Percentiles rank a stretch among this genome's conserved stretches.
Evolutionary conservation across 2,888 invertebrate genomes (phyloP).

Genomic region (Xanthia icteritia): DNA sequence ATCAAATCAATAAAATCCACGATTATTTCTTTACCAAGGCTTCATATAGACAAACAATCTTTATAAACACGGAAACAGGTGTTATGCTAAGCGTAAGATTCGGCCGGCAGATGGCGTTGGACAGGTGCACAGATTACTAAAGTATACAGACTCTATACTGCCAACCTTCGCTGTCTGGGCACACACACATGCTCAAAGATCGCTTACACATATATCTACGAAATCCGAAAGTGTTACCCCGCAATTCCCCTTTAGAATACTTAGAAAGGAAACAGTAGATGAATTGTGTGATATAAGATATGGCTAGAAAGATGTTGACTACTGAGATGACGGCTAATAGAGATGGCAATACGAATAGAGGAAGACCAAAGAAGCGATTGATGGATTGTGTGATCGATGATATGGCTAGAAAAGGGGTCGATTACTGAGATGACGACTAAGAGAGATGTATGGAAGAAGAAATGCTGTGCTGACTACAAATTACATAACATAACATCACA

Average conservation of each 20-base stretch:
- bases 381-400: too few species aligned
- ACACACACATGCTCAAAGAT: conserved; percentile 7
- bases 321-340: neutral
- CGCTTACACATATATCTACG: neutral
- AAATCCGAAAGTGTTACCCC: neutral
- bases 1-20: conserved; percentile 28
- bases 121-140: conserved; percentile 58
- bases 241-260: neutral
- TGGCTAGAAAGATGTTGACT: too few species aligned
- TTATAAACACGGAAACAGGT: conserved; percentile 65
- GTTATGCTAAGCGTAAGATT: conserved; percentile 61
- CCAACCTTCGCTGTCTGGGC: neutral
- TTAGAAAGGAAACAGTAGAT: neutral
- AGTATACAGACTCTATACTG: neutral
- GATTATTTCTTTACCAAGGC: conserved; percentile 32
- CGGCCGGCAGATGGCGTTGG: conserved; percentile 64
- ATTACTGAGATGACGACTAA: neutral
- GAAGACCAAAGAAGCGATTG: neutral
- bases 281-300: neutral
- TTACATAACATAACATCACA: too few species aligned
- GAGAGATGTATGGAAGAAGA: neutral
- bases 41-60: conserved; percentile 29
- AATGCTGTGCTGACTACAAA: neutral
- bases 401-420: too few species aligned
- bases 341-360: neutral